Conservation (phyloP, 2,113 vertebrate genomes). For the Synchiropus splendidus region DNA sequence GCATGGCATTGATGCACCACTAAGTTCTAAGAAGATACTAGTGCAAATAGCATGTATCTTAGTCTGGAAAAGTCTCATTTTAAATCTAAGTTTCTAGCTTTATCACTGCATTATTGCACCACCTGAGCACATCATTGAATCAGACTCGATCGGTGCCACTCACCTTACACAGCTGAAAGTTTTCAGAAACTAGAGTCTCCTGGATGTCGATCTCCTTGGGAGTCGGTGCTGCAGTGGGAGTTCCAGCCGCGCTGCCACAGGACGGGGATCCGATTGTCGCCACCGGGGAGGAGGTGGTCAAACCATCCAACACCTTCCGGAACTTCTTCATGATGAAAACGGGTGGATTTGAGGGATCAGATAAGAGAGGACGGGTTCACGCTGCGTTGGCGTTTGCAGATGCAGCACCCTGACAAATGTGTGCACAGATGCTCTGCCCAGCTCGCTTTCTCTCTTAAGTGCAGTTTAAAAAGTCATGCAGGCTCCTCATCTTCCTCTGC, state of each 20-base stretch:
- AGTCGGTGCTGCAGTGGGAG: conserved; percentile 66
- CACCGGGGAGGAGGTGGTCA: conserved; percentile 85
- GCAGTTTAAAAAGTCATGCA: conserved; percentile 55
- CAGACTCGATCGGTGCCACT: too few species aligned
- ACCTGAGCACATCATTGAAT: too few species aligned
- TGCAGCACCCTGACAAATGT: conserved; percentile 24
- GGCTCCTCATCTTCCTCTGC: conserved; percentile 46
- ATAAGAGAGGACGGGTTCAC: background rate
- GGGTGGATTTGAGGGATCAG: background rate
- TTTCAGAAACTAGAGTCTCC: conserved; percentile 87
- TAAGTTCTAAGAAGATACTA: too few species aligned
- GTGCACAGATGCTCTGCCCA: conserved; percentile 7
- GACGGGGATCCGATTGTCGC: conserved; percentile 66
- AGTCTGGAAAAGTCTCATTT: too few species aligned
- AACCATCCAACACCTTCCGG: conserved; percentile 94
- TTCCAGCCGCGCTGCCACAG: conserved; percentile 76
- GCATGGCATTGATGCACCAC: too few species aligned
- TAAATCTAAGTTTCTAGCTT: too few species aligned
- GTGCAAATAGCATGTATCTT: too few species aligned
- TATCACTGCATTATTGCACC: too few species aligned
- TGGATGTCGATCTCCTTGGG: conserved; percentile 81
- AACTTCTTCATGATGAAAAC: conserved; percentile 88
- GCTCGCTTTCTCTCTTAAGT: conserved; percentile 32
- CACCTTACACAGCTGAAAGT: conserved; percentile 97
- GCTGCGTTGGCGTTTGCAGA: conserved; percentile 3